A percentile compares a stretch with the other conserved stretches of the same genome.
Evolutionary conservation across 2,797 vertebrate genomes (phyloP).

Genomic region (Urocyon cinereoargenteus): DNA sequence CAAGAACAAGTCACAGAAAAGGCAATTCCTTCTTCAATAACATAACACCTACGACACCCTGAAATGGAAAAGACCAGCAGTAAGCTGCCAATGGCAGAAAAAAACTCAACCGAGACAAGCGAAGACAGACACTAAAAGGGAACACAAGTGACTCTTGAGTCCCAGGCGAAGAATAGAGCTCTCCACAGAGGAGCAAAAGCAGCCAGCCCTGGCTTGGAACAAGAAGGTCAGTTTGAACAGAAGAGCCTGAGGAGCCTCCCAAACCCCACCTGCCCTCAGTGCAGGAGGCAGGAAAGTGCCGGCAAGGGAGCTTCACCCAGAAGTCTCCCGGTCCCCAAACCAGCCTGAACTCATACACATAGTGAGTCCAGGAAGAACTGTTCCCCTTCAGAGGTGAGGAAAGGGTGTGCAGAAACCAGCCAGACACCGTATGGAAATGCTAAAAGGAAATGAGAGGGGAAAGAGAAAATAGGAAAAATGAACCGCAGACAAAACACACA

Average conservation of each 20-base stretch:
- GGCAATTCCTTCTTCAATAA: neutral
- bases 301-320: neutral
- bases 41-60: neutral
- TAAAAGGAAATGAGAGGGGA: neutral
- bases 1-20: neutral
- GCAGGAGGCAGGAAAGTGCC: accelerated
- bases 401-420: neutral
- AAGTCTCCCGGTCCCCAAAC: accelerated
- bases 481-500: neutral
- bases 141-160: accelerated
- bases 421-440: neutral
- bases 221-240: accelerated
- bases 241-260: neutral
- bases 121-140: neutral
- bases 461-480: neutral
- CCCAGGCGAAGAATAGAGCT: accelerated
- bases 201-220: neutral
- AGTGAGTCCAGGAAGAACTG: neutral
- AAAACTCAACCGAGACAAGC: neutral
- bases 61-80: neutral
- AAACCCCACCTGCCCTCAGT: neutral
- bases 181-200: neutral
- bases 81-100: neutral
- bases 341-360: neutral
- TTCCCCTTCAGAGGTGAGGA: neutral